phyloP scores from a whole-genome alignment of 1,140 invertebrate species.

The Psix sp. region DNA sequence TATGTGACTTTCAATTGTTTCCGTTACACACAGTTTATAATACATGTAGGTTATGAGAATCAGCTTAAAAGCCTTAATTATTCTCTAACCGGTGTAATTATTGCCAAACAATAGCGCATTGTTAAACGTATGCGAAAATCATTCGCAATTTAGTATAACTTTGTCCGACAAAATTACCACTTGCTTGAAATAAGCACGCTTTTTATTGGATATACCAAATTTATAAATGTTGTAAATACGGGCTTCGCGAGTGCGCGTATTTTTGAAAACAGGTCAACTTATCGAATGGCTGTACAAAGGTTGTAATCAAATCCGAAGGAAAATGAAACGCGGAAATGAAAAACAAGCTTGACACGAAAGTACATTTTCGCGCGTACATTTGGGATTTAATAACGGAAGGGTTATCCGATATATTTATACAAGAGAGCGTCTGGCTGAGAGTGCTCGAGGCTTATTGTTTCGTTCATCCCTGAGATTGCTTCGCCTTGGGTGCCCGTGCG shows the following conservation, averaged over 20 bases:
- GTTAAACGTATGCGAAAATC: not conserved
- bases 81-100: slow-evolving; percentile 3
- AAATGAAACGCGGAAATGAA: no score
- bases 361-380: no score
- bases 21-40: slow-evolving; percentile 7
- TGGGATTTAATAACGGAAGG: slow-evolving; percentile 26
- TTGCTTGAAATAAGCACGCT: no score
- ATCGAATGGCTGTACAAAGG: no score
- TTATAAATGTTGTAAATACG: no score
- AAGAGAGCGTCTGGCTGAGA: slow-evolving; percentile 24
- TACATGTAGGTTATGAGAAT: slow-evolving; percentile 22
- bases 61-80: slow-evolving; percentile 12
- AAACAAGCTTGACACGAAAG: no score
- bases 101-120: not conserved
- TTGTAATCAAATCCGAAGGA: no score
- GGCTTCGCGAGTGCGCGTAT: no score
- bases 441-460: slow-evolving; percentile 43
- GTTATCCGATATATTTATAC: slow-evolving; percentile 54
- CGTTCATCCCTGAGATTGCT: slow-evolving; percentile 49
- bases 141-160: no score
- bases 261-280: no score
- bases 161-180: no score
- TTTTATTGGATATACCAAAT: no score
- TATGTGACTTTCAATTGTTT: slow-evolving; percentile 32
- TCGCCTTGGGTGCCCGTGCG: slow-evolving; percentile 47